phyloP scores from a whole-genome alignment of 2,888 invertebrate species.

The Margaritifera margaritifera region DNA sequence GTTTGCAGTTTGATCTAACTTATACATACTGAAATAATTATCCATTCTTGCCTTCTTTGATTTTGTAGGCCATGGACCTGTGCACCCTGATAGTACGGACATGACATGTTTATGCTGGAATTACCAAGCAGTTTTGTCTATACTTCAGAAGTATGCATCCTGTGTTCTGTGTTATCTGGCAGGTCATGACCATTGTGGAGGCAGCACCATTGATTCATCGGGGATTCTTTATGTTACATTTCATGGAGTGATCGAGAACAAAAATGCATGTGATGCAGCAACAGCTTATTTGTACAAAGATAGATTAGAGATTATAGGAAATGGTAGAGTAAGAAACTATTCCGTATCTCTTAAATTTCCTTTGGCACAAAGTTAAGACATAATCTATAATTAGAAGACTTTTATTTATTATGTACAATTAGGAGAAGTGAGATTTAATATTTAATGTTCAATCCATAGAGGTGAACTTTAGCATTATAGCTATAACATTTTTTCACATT shows the following conservation, averaged over 20 bases:
- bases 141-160: constrained; percentile 54
- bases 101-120: constrained; percentile 68
- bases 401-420: no score
- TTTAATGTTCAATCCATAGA: no score
- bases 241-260: constrained; percentile 69
- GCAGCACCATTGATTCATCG: constrained; percentile 59
- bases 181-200: constrained; percentile 71
- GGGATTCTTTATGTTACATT: constrained; percentile 70
- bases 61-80: neutral
- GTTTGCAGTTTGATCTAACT: no score
- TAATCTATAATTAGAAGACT: no score
- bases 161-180: constrained; percentile 69
- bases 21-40: no score
- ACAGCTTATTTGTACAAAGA: constrained; percentile 61
- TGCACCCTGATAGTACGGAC: constrained; percentile 51
- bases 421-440: no score
- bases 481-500: no score
- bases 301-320: constrained; percentile 56
- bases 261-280: constrained; percentile 58
- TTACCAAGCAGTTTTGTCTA: constrained; percentile 61
- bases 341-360: no score
- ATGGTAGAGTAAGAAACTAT: constrained; percentile 34
- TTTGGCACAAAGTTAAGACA: no score
- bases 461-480: no score
- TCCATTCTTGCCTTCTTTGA: neutral